Conservation (phyloP, 2,113 vertebrate genomes). For the Archilochus colubris region DNA sequence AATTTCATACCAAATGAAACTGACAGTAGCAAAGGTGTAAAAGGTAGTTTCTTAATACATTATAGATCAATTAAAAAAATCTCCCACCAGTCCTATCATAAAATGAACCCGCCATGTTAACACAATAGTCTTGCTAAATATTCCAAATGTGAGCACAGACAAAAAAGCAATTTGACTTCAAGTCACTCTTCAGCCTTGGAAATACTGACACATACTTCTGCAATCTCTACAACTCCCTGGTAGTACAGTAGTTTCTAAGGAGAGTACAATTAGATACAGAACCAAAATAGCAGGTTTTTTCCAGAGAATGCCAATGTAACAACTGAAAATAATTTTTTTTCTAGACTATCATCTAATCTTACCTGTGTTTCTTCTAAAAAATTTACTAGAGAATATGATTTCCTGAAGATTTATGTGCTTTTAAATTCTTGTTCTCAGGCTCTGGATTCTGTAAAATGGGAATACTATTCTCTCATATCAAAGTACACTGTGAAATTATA, state of each 20-base stretch:
- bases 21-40: not conserved
- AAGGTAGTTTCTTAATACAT: not conserved
- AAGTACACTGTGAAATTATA: not conserved
- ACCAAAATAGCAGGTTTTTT: not conserved
- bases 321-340: not conserved
- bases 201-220: not conserved
- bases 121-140: not conserved
- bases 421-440: not conserved
- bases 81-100: not conserved
- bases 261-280: not conserved
- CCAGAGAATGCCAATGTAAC: not conserved
- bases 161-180: not conserved
- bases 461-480: not conserved
- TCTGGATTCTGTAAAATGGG: not conserved
- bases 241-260: not conserved
- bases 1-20: not conserved
- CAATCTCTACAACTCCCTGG: not conserved
- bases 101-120: not conserved
- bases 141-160: not conserved
- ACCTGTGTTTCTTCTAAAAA: not conserved
- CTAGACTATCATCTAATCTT: not conserved
- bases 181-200: not conserved
- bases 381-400: not conserved
- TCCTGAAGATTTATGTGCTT: not conserved
- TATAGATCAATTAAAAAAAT: not conserved